A percentile compares a stretch with the other conserved stretches of the same genome.
Evolutionary conservation across 2,888 invertebrate genomes (phyloP).

Genomic region (Peribatodes rhomboidaria): DNA sequence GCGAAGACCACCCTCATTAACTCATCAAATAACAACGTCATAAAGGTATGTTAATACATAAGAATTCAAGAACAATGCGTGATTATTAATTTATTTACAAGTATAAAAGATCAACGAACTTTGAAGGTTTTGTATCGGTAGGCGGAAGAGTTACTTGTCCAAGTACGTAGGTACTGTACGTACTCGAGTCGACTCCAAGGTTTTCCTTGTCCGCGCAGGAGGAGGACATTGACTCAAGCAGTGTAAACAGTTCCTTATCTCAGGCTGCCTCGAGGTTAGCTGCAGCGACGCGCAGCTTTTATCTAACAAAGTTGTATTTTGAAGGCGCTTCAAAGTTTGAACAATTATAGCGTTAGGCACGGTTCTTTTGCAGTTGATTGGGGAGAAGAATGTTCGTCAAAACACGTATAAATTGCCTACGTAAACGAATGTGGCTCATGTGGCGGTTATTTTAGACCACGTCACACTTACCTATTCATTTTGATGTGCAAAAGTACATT

Average conservation of each 20-base stretch:
- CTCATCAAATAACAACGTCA: conserved; percentile 34
- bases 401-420: not conserved
- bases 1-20: conserved; percentile 18
- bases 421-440: too few species aligned
- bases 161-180: conserved; percentile 39
- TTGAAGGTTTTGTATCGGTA: conserved; percentile 63
- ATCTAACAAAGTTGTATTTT: conserved; percentile 66
- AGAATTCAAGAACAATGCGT: conserved; percentile 54
- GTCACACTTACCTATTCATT: too few species aligned
- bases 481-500: too few species aligned
- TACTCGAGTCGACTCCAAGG: conserved; percentile 72
- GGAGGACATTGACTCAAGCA: conserved; percentile 86
- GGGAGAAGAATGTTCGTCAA: conserved; percentile 16
- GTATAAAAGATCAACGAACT: conserved; percentile 72
- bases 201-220: conserved; percentile 79
- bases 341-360: conserved; percentile 45
- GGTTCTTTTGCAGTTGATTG: conserved; percentile 35
- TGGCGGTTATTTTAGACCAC: too few species aligned
- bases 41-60: conserved; percentile 31
- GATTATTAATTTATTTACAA: conserved; percentile 54
- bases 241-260: conserved; percentile 87
- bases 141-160: conserved; percentile 66
- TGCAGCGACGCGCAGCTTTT: conserved; percentile 79
- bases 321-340: conserved; percentile 30
- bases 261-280: conserved; percentile 62